Evolutionary conservation across 2,888 invertebrate species (phyloP).

Genomic region (Rapana venosa): DNA sequence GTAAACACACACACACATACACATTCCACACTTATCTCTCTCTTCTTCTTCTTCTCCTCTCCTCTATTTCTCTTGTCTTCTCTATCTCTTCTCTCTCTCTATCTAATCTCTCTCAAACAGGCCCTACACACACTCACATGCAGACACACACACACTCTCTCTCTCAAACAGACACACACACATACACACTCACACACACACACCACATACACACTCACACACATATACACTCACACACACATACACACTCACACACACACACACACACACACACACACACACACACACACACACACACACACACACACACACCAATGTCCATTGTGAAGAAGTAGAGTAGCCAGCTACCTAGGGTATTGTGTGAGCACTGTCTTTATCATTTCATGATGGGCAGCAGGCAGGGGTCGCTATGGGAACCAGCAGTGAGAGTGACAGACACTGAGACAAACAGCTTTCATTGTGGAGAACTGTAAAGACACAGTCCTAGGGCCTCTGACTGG

Average conservation of each 20-base stretch:
- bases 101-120: too few species aligned
- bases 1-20: too few species aligned
- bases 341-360: background rate
- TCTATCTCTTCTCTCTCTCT: too few species aligned
- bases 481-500: too few species aligned
- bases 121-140: too few species aligned
- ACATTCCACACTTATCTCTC: too few species aligned
- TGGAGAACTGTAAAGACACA: too few species aligned
- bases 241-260: background rate
- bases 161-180: background rate
- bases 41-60: too few species aligned
- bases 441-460: too few species aligned
- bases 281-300: conserved; percentile 9
- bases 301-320: background rate
- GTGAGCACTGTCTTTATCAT: background rate
- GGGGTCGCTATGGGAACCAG: background rate
- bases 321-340: background rate
- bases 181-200: background rate
- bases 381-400: background rate
- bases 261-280: conserved; percentile 21
- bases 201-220: background rate
- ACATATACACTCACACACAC: background rate
- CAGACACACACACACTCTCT: too few species aligned
- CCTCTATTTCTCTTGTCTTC: too few species aligned
- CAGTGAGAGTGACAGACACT: background rate